A percentile compares a stretch with the other conserved stretches of the same genome.
Evolutionary conservation across 2,113 vertebrate genomes (phyloP).

Genomic region (Laticauda colubrina): DNA sequence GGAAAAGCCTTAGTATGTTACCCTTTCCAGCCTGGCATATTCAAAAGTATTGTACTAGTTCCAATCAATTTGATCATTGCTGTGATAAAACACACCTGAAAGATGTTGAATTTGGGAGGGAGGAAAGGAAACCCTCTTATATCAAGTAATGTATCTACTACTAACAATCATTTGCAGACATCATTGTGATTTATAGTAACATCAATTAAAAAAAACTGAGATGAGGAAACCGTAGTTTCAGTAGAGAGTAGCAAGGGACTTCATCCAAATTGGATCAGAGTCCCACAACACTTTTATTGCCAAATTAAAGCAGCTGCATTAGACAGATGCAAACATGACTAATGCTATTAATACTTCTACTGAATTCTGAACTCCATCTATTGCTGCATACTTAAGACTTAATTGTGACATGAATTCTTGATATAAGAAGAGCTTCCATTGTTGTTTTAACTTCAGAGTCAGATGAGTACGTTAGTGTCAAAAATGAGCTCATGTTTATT

Average conservation of each 20-base stretch:
- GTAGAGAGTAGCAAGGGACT: background rate
- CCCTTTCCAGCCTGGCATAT: background rate
- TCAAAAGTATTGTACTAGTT: background rate
- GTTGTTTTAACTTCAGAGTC: background rate
- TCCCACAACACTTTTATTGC: background rate
- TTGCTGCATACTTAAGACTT: background rate
- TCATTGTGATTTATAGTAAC: background rate
- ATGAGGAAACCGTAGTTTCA: background rate
- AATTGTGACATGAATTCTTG: background rate
- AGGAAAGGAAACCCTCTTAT: background rate
- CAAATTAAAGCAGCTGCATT: background rate
- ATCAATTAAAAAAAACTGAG: background rate
- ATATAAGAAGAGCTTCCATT: background rate
- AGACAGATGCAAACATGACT: background rate
- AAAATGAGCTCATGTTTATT: background rate
- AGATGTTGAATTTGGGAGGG: background rate
- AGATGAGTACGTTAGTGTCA: background rate
- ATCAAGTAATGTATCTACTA: background rate
- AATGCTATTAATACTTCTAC: background rate
- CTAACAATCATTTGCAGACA: background rate
- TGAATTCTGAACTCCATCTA: constrained; percentile 10
- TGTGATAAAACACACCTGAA: background rate
- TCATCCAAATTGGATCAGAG: background rate
- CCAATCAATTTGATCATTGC: background rate
- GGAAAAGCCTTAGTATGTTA: background rate